These are phyloP conservation scores for Anadara kagoshimensis DNA, from an alignment of 1,140 invertebrate genomes.

Conservation along the genomic window DNA sequence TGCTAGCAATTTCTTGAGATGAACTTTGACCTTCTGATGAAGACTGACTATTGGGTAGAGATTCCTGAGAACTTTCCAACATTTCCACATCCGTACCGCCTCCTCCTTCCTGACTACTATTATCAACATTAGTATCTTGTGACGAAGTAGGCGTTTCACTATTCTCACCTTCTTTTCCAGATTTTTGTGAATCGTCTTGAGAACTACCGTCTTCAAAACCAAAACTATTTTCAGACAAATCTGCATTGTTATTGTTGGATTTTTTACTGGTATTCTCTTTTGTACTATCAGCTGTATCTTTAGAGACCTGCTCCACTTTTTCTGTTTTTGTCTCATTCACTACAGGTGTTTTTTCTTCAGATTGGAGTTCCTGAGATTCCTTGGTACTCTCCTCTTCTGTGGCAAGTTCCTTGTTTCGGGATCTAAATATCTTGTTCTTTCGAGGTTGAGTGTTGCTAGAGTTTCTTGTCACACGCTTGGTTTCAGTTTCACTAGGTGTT, in stretches of 20 bases:
- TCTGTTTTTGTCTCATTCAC: not conserved
- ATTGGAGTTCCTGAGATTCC: too few relatives aligned
- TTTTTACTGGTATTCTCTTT: not conserved
- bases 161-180: not conserved
- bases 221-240: too few relatives aligned
- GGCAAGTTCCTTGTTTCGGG: constrained; percentile 2
- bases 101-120: constrained; percentile 12
- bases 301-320: not conserved
- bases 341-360: too few relatives aligned
- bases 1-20: constrained; percentile 47
- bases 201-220: not conserved
- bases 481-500: too few relatives aligned
- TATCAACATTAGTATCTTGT: not conserved
- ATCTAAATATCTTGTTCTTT: constrained; percentile 13
- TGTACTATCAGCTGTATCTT: not conserved
- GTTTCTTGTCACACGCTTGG: too few relatives aligned
- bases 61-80: too few relatives aligned
- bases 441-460: too few relatives aligned
- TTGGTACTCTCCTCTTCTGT: too few relatives aligned
- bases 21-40: constrained; percentile 38
- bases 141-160: not conserved
- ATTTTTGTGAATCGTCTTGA: not conserved
- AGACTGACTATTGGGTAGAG: constrained; percentile 19
- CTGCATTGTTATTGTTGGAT: not conserved
- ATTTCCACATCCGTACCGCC: too few relatives aligned